Evolutionary conservation across 2,113 vertebrate genomes (phyloP).

Genomic region (Neogobius melanostomus): DNA sequence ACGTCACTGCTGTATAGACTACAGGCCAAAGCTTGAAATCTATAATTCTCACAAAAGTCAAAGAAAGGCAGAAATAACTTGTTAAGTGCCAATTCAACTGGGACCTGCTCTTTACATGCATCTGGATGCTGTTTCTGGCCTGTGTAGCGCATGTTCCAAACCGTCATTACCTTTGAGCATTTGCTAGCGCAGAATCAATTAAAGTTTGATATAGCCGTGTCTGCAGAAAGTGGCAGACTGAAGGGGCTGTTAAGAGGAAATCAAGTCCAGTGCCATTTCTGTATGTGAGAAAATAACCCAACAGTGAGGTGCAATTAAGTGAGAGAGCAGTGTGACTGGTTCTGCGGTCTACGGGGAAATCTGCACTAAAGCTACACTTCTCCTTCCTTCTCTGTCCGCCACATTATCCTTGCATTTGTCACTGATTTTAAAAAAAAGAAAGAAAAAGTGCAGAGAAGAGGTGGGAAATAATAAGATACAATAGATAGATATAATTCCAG

Average conservation of each 20-base stretch:
- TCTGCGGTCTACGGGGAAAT: slow-evolving; percentile 75
- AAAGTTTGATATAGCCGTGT: slow-evolving; percentile 74
- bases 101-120: too few relatives aligned
- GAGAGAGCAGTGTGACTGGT: slow-evolving; percentile 64
- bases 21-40: not conserved
- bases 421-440: not conserved
- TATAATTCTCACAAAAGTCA: not conserved
- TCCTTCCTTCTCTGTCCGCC: slow-evolving; percentile 26
- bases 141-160: slow-evolving; percentile 28
- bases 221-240: slow-evolving; percentile 71
- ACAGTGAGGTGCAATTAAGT: slow-evolving; percentile 76
- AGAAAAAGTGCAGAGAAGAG: not conserved
- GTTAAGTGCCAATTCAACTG: too few relatives aligned
- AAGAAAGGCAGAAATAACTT: too few relatives aligned
- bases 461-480: not conserved
- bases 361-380: slow-evolving; percentile 69
- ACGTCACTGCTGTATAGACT: not conserved
- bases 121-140: too few relatives aligned
- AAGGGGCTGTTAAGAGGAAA: slow-evolving; percentile 72
- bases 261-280: slow-evolving; percentile 67
- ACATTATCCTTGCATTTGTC: slow-evolving; percentile 29
- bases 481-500: not conserved
- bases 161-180: slow-evolving; percentile 59
- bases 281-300: slow-evolving; percentile 72
- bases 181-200: slow-evolving; percentile 76